Evolutionary conservation across 2,797 vertebrate species (phyloP).

Genomic region (Macropodus opercularis): DNA sequence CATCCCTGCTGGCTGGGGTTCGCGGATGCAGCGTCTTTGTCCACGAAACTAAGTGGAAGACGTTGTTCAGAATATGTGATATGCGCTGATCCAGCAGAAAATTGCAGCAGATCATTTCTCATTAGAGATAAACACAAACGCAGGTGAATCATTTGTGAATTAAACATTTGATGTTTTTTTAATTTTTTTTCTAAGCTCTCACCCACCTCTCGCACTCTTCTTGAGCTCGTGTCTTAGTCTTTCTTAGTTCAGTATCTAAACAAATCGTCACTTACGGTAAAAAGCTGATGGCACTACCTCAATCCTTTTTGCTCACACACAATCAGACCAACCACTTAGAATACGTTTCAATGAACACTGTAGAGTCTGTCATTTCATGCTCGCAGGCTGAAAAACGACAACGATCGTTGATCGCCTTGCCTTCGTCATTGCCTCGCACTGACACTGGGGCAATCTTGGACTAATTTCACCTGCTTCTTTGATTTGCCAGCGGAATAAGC

Average conservation of each 20-base stretch:
- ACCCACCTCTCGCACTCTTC: constrained; percentile 11
- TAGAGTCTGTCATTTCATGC: background rate
- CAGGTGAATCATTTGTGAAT: too few relatives aligned
- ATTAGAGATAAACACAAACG: too few relatives aligned
- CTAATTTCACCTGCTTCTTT: constrained; percentile 21
- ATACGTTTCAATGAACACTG: background rate
- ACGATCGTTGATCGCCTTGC: background rate
- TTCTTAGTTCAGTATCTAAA: constrained; percentile 5
- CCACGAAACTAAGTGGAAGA: background rate
- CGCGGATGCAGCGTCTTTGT: constrained; percentile 34
- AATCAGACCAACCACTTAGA: background rate
- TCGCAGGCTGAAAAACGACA: background rate
- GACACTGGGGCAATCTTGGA: background rate
- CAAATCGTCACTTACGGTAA: constrained; percentile 7
- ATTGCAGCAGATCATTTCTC: too few relatives aligned
- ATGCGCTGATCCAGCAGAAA: background rate
- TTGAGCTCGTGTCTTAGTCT: background rate
- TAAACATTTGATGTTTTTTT: constrained; percentile 16
- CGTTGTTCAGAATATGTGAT: constrained; percentile 24
- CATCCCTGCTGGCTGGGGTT: too few relatives aligned
- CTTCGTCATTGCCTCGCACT: background rate
- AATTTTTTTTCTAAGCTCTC: constrained; percentile 5
- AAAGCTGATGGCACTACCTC: background rate
- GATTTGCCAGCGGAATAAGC: constrained; percentile 1
- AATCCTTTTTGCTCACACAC: background rate